Base-by-base conservation (phyloP, 2,797 vertebrate species). In the Gallinago solitaria region DNA sequence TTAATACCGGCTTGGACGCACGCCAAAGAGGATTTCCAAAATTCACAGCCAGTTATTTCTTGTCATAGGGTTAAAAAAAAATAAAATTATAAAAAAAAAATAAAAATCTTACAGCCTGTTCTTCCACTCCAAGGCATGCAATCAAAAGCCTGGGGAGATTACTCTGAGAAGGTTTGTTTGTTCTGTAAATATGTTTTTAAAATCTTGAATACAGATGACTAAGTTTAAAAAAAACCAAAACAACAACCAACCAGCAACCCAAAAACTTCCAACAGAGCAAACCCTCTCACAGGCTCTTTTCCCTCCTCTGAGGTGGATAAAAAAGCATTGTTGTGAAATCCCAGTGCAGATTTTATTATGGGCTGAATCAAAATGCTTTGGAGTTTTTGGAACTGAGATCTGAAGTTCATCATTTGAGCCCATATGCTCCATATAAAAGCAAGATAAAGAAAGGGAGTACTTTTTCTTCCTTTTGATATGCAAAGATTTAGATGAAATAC, bases 21-120 rank as follows among this genome's bases (percentile, higher is more conserved):
- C 47, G 93, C 96, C 93, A 91, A 35, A 65, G 86, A 96, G 94
- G 94, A 95, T 92, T 95, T 95, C 96, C 95, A 94, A 96, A 95
- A 94, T 85, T 95, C 78, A 74, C 83, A 93, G 86, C 91, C 91
- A 83, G 85, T 89, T 95, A 70, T 84, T 93, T 93, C 93, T 92
- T 85, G 90, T 93, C 86, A 65, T 16, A 75, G 81, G 85, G 64
- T 82, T 94, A 61, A 89, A 84, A 60, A 37, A 37, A 60, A 60
- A 27, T 27, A 3, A 24, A 32, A 88, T 5, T 37, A 88, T 14
- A 6, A 83, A 93, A 91, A 81, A 93, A 41, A 41, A 20, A 45
- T 37, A 23, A 47, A 13, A 24, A 48, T 83, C 71, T 71, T 69
- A 21, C 54, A 83, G 86, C 75, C 53, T 89, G 86, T 90, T 93